A percentile compares a stretch with the other conserved stretches of the same genome.
Conservation (phyloP, 2,797 vertebrate species). For the Mormyrops boulengeri region DNA sequence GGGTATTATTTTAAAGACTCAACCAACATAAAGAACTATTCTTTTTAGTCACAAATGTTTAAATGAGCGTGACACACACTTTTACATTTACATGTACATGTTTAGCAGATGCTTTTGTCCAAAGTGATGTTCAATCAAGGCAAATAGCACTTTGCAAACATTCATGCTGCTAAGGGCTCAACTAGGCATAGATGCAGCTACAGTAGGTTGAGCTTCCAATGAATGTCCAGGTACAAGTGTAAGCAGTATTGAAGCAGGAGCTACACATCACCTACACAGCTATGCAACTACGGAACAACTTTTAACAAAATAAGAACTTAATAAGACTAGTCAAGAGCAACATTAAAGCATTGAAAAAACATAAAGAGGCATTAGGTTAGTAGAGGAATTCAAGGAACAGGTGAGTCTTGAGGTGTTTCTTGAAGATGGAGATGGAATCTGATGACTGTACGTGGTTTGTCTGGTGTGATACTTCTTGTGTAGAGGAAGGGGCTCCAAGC, state of each 20-base stretch:
- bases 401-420: no score
- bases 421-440: no score
- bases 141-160: neutral
- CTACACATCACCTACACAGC: no score
- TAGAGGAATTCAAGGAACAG: no score
- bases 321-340: no score
- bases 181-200: neutral
- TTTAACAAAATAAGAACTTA: no score
- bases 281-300: no score
- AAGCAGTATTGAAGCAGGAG: no score
- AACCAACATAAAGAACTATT: neutral
- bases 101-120: neutral
- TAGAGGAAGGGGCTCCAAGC: neutral
- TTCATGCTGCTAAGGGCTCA: neutral
- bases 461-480: neutral
- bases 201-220: neutral
- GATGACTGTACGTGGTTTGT: no score
- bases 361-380: no score
- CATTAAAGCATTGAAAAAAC: no score
- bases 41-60: neutral
- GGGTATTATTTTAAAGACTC: slow-evolving; percentile 16
- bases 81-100: neutral
- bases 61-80: neutral
- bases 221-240: neutral
- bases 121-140: neutral